Percentiles rank a stretch among this genome's conserved stretches.
These are phyloP conservation scores for Phylloscopus trochilus DNA, from an alignment of 2,113 vertebrate species.

Conservation along the genomic window DNA sequence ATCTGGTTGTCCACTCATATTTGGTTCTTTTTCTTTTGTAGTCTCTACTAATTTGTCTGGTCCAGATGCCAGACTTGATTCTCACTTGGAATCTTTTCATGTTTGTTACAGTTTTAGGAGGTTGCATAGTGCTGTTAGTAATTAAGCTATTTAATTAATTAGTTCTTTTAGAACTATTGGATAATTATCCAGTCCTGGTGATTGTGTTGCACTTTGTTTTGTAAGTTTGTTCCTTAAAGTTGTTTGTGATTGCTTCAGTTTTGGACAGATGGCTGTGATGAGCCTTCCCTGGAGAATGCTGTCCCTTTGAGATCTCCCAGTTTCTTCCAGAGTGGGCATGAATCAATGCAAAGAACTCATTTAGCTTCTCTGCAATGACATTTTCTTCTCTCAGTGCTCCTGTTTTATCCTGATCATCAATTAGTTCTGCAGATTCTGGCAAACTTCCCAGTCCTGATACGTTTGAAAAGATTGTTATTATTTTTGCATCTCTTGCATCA, in stretches of 20 bases:
- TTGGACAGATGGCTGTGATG: neutral
- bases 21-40: neutral
- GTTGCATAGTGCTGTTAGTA: neutral
- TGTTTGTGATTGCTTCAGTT: neutral
- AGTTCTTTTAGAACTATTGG: neutral
- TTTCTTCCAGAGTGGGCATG: neutral
- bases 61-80: neutral
- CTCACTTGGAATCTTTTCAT: neutral
- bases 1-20: neutral
- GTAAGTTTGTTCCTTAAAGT: neutral
- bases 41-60: neutral
- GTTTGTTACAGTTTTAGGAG: neutral
- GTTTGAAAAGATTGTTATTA: neutral
- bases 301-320: neutral
- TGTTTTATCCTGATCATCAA: neutral
- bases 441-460: neutral
- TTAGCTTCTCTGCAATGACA: neutral
- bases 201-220: neutral
- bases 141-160: neutral
- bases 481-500: constrained; percentile 1
- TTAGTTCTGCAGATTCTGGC: constrained; percentile 1
- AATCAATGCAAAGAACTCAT: neutral
- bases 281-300: neutral
- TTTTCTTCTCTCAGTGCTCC: neutral
- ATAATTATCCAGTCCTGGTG: neutral